Percentiles rank a stretch among this genome's conserved stretches.
Evolutionary conservation across 2,888 invertebrate species (phyloP).

Genomic region (Leptinotarsa tumamoca): DNA sequence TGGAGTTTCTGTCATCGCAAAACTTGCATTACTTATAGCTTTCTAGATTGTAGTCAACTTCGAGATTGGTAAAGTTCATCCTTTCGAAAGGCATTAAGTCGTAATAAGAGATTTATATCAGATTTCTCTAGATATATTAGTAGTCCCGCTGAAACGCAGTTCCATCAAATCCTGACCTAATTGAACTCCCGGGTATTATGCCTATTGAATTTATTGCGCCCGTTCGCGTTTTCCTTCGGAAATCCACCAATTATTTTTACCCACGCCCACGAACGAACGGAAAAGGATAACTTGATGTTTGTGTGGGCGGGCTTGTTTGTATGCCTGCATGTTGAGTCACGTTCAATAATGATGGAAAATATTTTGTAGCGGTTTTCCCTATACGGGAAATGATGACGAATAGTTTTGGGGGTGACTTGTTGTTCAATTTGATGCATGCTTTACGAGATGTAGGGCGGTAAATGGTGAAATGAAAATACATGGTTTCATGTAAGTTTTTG

Average conservation of each 20-base stretch:
- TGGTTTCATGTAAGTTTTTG: too few relatives aligned
- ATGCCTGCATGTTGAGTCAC: background rate
- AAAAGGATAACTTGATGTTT: conserved; percentile 6
- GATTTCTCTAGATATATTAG: background rate
- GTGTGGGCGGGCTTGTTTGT: conserved; percentile 9
- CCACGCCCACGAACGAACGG: conserved; percentile 1
- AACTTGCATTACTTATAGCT: background rate
- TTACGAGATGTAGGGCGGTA: too few relatives aligned
- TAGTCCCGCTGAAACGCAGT: background rate
- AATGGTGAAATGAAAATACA: too few relatives aligned
- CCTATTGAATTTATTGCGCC: background rate
- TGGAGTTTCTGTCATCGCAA: background rate
- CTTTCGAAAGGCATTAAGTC: background rate
- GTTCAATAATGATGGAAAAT: background rate
- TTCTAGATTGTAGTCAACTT: background rate
- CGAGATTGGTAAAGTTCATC: background rate
- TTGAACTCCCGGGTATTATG: conserved; percentile 7
- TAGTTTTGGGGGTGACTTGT: background rate
- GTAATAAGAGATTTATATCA: background rate
- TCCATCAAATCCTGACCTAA: conserved; percentile 12
- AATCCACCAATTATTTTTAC: conserved; percentile 16
- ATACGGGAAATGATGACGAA: background rate
- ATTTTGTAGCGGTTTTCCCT: background rate
- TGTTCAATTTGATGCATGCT: too few relatives aligned
- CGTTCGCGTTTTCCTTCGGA: conserved; percentile 12